These are phyloP conservation scores for Tenodera sinensis DNA, from an alignment of 2,888 invertebrate species.

Conservation along the genomic window DNA sequence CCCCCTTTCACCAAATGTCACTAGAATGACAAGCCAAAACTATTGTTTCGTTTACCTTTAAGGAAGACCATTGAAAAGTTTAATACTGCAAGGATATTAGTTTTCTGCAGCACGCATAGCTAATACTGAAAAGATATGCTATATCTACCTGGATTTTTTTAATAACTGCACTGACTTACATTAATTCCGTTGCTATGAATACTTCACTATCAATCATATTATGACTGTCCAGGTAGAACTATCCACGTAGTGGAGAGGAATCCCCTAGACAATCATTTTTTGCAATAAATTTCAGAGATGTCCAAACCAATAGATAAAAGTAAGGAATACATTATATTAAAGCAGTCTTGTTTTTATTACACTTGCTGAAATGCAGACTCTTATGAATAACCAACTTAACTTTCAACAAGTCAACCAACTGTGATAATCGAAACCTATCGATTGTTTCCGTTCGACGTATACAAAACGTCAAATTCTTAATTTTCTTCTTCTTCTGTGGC, in stretches of 20 bases:
- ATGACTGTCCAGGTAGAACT: neutral
- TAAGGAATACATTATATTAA: neutral
- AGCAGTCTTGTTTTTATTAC: neutral
- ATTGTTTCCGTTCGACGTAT: neutral
- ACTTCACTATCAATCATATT: slow-evolving; percentile 27
- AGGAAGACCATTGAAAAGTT: too few relatives aligned
- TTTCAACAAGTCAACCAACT: neutral
- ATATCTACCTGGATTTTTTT: neutral
- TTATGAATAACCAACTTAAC: neutral
- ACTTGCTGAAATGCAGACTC: neutral
- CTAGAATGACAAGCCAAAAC: too few relatives aligned
- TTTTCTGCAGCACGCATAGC: neutral
- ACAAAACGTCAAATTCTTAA: too few relatives aligned
- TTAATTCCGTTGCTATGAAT: slow-evolving; percentile 20
- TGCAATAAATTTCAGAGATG: neutral
- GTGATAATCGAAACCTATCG: neutral
- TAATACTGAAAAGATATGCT: neutral
- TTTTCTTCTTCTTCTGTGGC: too few relatives aligned
- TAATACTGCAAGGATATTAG: too few relatives aligned
- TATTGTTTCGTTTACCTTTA: too few relatives aligned
- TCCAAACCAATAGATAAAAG: neutral
- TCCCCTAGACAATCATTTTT: slow-evolving; percentile 1
- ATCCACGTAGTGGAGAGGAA: neutral
- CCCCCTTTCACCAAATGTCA: too few relatives aligned
- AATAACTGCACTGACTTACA: slow-evolving; percentile 9